These are phyloP conservation scores for Parthenolecanium corni DNA, from an alignment of 2,888 invertebrate genomes.

Conservation along the genomic window DNA sequence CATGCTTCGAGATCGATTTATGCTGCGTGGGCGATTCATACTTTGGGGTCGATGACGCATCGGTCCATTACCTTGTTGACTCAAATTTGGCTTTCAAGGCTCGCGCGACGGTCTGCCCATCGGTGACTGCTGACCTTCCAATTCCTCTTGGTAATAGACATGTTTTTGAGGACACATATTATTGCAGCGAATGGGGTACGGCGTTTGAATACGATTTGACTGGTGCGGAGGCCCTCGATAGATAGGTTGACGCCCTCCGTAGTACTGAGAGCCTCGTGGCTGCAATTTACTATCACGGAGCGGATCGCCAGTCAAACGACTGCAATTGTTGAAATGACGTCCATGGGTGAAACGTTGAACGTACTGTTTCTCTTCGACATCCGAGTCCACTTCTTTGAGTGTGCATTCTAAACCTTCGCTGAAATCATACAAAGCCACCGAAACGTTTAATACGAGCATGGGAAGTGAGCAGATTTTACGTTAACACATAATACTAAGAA, in stretches of 20 bases:
- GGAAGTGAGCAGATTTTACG: too few relatives aligned
- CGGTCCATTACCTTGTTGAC: neutral
- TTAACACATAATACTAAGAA: neutral
- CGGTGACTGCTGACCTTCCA: neutral
- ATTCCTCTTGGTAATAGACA: neutral
- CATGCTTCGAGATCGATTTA: slow-evolving; percentile 10
- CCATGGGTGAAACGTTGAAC: slow-evolving; percentile 30
- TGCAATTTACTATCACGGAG: slow-evolving; percentile 11
- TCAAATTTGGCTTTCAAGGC: neutral
- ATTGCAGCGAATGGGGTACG: neutral
- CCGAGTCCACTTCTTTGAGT: slow-evolving; percentile 58
- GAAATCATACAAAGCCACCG: too few relatives aligned
- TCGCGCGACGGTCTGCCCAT: neutral
- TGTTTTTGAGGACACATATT: neutral
- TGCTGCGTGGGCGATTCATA: slow-evolving; percentile 4
- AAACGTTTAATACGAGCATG: too few relatives aligned
- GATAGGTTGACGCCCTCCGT: neutral
- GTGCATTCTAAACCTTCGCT: slow-evolving; percentile 42
- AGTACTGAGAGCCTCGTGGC: neutral
- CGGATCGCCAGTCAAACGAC: slow-evolving; percentile 27
- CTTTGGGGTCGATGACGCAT: slow-evolving; percentile 7
- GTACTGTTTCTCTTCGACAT: slow-evolving; percentile 48
- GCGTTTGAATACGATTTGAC: neutral
- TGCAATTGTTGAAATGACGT: slow-evolving; percentile 12
- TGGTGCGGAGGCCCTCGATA: neutral